Base-by-base conservation (phyloP, 2,888 invertebrate species). In the Cryptocephalus moraei region DNA sequence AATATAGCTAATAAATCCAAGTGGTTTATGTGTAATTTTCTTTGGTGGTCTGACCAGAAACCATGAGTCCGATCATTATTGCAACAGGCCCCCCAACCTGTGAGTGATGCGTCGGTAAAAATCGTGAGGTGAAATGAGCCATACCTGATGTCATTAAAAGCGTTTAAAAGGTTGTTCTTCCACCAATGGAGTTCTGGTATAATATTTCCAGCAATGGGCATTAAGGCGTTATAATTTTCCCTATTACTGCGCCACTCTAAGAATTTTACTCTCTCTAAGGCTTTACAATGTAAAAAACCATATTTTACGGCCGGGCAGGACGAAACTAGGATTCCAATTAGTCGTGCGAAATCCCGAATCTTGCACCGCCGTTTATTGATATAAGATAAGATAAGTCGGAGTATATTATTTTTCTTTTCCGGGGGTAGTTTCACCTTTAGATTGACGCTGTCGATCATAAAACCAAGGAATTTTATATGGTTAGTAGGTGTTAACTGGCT, bases 261-360 rank as follows among this genome's bases (percentile, higher is more conserved):
- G 43, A 45, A 47, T 49, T 52, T 51, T 22, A 42, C 43, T 11
- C 53, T 40, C 44, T 56, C 52, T n/a, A 53, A 38, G 33, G 48
- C n/a, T 49, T 63, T 62, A 0, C 62, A 61, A 22, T 63, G 56
- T 2, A 63, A 45, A 55, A 56, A 59, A 4, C 62, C 60, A 42
- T 62, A 62, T 41, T 60, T 54, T 8, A 62, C 49, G 3, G 59
- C 62, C n/a, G 61, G 62, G 34, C 61, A 62, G 31, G 53, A 55
- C 1, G 61, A 53, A 2, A 52, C 46, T 31, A 63, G 41, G 10
- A 42, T 32, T 9, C 57, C 56, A 12, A 56, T 44, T 22, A 55
- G 34, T 38, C 44, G 42, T 2, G 49, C 49, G 2, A 49, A 33
- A 12, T 31, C 32, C 33, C 45, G 39, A 8, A 50, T 50, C 41